These are phyloP conservation scores for Hoplostethus atlanticus DNA, from an alignment of 2,797 vertebrate genomes.

Conservation along the genomic window DNA sequence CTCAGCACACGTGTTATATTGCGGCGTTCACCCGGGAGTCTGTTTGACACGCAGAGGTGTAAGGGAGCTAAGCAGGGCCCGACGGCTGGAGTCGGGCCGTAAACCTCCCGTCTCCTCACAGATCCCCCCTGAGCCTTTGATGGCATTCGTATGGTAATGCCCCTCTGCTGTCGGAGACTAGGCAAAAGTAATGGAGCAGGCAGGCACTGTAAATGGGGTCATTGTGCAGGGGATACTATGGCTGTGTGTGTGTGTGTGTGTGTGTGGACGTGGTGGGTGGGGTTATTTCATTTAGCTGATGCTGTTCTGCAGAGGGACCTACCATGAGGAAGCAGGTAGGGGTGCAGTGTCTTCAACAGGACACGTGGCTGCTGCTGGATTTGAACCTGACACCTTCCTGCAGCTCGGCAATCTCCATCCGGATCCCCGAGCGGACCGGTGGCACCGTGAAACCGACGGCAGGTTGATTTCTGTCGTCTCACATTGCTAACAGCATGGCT, in stretches of 20 bases:
- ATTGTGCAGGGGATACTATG: conserved; percentile 58
- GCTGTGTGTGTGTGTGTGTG: conserved; percentile 21
- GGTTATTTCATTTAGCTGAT: too few species aligned
- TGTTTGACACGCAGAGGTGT: conserved; percentile 53
- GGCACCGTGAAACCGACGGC: background rate
- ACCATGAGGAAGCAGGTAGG: too few species aligned
- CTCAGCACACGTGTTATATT: conserved; percentile 12
- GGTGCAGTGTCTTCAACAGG: too few species aligned
- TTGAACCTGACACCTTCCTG: too few species aligned
- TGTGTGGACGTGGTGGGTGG: too few species aligned
- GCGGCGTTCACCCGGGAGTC: conserved; percentile 13
- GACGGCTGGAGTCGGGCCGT: conserved; percentile 37
- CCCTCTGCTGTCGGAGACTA: conserved; percentile 16
- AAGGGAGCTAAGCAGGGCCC: conserved; percentile 42
- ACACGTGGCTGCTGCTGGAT: too few species aligned
- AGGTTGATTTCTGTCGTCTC: too few species aligned
- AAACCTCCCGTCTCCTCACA: conserved; percentile 67
- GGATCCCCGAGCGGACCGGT: background rate
- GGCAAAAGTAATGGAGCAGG: conserved; percentile 17
- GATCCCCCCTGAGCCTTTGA: conserved; percentile 63
- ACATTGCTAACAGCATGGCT: background rate
- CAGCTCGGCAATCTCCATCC: too few species aligned
- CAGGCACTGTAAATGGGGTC: conserved; percentile 64
- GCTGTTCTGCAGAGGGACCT: too few species aligned
- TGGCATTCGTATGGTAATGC: conserved; percentile 60